Percentiles rank a stretch among this genome's conserved stretches.
These are phyloP conservation scores for Eudasyphora cyanicolor DNA, from an alignment of 2,888 invertebrate species.

Conservation along the genomic window DNA sequence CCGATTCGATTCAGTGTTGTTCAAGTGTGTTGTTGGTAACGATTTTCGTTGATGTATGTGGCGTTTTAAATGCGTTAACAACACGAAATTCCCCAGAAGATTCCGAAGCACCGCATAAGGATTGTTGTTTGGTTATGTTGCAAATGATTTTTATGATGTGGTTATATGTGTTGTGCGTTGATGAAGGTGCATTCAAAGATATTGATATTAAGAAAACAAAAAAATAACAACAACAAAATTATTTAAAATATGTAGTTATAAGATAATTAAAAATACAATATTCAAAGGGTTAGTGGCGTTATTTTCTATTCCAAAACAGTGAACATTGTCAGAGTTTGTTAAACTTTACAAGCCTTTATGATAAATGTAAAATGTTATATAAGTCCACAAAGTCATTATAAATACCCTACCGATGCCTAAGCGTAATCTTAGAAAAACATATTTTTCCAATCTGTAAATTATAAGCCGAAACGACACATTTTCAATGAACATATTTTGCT, in stretches of 20 bases:
- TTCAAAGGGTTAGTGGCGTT: neutral
- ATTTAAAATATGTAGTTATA: slow-evolving; percentile 14
- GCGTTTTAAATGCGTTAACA: slow-evolving; percentile 38
- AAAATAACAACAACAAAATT: slow-evolving; percentile 10
- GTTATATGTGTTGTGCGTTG: slow-evolving; percentile 45
- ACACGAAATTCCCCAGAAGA: slow-evolving; percentile 22
- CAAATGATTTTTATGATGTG: slow-evolving; percentile 25
- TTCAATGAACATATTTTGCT: no score
- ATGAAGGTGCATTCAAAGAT: slow-evolving; percentile 12
- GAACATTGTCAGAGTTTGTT: neutral
- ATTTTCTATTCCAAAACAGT: neutral
- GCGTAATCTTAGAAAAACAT: no score
- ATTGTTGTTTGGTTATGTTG: slow-evolving; percentile 28
- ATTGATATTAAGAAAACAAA: no score
- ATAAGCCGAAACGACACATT: no score
- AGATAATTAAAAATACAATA: neutral
- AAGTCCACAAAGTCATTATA: no score
- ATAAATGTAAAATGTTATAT: no score
- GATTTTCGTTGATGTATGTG: slow-evolving; percentile 28
- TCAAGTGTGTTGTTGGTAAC: slow-evolving; percentile 30
- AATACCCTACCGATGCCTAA: no score
- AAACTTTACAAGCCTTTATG: no score
- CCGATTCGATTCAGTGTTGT: neutral
- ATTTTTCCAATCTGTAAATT: no score
- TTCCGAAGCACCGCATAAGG: slow-evolving; percentile 14